phyloP scores from a whole-genome alignment of 2,888 invertebrate species.

The Sacculina carcini region DNA sequence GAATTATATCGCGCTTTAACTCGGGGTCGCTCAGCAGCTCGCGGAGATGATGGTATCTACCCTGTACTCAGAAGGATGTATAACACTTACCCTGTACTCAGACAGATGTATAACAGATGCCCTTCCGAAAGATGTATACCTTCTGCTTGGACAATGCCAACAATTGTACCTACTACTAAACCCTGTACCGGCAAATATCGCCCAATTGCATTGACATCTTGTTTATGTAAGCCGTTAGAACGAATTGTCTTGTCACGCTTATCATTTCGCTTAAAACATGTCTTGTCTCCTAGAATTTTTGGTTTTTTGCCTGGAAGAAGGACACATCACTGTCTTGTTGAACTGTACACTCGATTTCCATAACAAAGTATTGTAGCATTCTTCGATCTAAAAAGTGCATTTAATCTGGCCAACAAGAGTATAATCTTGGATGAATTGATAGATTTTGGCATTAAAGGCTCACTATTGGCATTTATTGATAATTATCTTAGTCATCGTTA shows the following conservation, averaged over 20 bases:
- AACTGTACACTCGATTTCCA: no score
- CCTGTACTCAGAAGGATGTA: no score
- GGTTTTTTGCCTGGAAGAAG: no score
- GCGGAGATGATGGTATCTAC: slow-evolving; percentile 3
- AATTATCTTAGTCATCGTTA: neutral
- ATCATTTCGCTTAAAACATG: no score
- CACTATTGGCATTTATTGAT: neutral
- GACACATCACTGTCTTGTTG: no score
- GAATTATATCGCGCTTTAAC: neutral
- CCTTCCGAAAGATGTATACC: neutral
- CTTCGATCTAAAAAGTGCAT: neutral
- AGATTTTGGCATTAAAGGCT: neutral
- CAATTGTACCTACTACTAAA: neutral
- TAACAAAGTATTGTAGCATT: neutral
- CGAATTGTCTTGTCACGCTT: neutral
- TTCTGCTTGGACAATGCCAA: slow-evolving; percentile 1
- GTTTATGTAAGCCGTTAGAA: slow-evolving; percentile 4
- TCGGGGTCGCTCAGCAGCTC: neutral
- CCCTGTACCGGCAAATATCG: neutral
- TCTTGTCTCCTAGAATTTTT: no score
- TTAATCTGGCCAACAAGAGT: neutral
- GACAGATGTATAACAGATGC: neutral
- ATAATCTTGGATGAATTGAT: neutral
- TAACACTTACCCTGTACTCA: neutral
- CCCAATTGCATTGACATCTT: no score